Conservation (phyloP, 1,140 invertebrate genomes). For the Mercenaria mercenaria region DNA sequence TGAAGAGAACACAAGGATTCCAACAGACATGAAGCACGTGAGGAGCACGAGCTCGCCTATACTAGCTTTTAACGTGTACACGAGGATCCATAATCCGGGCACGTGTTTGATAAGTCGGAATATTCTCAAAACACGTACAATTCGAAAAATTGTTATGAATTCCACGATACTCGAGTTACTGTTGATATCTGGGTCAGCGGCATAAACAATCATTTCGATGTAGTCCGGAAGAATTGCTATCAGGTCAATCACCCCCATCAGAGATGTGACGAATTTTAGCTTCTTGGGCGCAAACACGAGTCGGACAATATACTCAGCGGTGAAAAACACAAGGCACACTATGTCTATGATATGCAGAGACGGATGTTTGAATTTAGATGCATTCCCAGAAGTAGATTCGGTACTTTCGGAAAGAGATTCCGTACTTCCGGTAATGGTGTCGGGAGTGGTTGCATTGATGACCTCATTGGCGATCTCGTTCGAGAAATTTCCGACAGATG, state of each 20-base stretch:
- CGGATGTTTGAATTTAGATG: slow-evolving; percentile 51
- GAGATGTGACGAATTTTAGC: slow-evolving; percentile 79
- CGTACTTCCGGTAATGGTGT: neutral
- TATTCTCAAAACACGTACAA: slow-evolving; percentile 72
- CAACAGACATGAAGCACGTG: slow-evolving; percentile 99
- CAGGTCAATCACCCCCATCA: slow-evolving; percentile 87
- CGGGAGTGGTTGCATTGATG: neutral
- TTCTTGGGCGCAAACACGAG: slow-evolving; percentile 84
- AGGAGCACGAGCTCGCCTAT: slow-evolving; percentile 99
- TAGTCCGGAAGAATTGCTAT: slow-evolving; percentile 85
- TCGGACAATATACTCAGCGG: slow-evolving; percentile 84
- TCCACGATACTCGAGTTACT: neutral
- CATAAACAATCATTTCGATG: slow-evolving; percentile 66
- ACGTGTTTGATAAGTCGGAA: slow-evolving; percentile 89
- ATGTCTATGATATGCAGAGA: slow-evolving; percentile 71
- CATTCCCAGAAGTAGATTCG: neutral
- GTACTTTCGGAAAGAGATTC: neutral
- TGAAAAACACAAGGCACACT: slow-evolving; percentile 86
- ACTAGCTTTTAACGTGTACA: slow-evolving; percentile 98
- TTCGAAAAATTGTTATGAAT: slow-evolving; percentile 64
- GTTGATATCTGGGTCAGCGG: slow-evolving; percentile 7
- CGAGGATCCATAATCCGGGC: slow-evolving; percentile 98
- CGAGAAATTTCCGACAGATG: neutral
- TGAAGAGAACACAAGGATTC: slow-evolving; percentile 99
- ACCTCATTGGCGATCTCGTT: neutral